These are phyloP conservation scores for Hirundo rustica DNA, from an alignment of 2,797 vertebrate species.

Conservation along the genomic window DNA sequence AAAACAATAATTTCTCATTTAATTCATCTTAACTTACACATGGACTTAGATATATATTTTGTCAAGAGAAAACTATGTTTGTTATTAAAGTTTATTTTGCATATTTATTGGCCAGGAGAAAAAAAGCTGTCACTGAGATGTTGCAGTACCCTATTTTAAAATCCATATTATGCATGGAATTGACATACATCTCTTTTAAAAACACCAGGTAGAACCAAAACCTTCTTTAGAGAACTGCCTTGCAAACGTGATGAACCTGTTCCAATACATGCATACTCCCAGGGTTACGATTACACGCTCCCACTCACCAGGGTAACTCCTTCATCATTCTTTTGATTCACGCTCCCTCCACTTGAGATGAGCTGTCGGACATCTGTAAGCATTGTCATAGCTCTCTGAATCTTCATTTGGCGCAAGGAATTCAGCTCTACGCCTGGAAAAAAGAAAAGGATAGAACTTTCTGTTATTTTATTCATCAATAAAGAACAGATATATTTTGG, in stretches of 20 bases:
- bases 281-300: background rate
- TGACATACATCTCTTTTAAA: background rate
- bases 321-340: constrained; percentile 87
- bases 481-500: background rate
- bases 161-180: background rate
- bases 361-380: constrained; percentile 87
- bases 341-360: constrained; percentile 77
- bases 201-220: background rate
- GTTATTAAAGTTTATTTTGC: background rate
- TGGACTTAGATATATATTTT: background rate
- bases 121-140: background rate
- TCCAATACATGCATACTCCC: background rate
- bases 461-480: background rate
- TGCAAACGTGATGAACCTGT: background rate
- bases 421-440: constrained; percentile 84
- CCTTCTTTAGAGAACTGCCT: background rate
- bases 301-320: constrained; percentile 89
- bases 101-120: background rate
- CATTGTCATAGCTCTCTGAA: constrained; percentile 85
- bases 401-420: constrained; percentile 85
- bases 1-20: background rate
- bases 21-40: background rate
- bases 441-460: background rate
- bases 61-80: background rate
- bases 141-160: background rate